Conservation (phyloP, 2,113 vertebrate species). For the Entomyzon cyanotis region DNA sequence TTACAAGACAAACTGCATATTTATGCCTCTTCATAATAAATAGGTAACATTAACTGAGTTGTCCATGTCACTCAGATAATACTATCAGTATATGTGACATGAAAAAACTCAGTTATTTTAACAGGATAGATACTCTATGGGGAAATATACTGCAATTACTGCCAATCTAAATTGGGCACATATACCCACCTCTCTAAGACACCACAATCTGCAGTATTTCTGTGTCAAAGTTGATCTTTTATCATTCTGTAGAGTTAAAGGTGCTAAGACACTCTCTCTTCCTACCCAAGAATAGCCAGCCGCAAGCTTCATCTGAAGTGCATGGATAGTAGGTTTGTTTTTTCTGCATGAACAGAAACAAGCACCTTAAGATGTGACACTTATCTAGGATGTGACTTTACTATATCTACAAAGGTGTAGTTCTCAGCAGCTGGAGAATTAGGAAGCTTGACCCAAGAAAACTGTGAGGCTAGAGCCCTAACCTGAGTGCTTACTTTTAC, state of each 20-base stretch:
- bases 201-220: not conserved
- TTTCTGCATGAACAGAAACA: not conserved
- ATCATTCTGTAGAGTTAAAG: not conserved
- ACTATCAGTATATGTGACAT: not conserved
- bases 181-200: not conserved
- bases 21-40: not conserved
- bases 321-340: rapidly evolving
- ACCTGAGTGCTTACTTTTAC: not conserved
- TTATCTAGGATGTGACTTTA: not conserved
- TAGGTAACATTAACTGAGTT: not conserved
- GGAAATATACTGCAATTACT: not conserved
- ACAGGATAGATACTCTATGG: not conserved
- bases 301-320: not conserved
- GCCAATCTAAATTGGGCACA: not conserved
- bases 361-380: not conserved
- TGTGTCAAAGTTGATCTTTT: not conserved
- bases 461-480: not conserved
- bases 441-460: too few relatives aligned
- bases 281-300: not conserved
- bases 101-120: not conserved
- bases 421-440: not conserved
- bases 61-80: not conserved
- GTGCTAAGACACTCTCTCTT: not conserved
- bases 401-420: not conserved
- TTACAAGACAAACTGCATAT: not conserved